These are phyloP conservation scores for Bungarus multicinctus DNA, from an alignment of 2,113 vertebrate species.

Conservation along the genomic window DNA sequence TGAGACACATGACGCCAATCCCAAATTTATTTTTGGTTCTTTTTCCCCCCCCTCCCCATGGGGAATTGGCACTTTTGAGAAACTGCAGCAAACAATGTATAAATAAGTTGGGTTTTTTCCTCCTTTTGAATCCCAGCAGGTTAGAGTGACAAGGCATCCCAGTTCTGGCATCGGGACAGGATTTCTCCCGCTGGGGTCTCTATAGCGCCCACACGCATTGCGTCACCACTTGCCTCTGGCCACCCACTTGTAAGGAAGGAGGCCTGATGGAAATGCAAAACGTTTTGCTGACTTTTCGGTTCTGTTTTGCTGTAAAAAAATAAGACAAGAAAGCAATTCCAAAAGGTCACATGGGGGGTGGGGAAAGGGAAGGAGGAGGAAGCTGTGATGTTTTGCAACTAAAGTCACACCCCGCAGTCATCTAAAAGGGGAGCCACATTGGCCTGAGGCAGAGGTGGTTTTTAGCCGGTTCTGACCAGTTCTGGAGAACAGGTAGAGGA, in stretches of 20 bases:
- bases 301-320: not conserved
- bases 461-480: no score
- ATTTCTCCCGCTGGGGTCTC: not conserved
- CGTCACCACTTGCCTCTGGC: not conserved
- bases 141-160: not conserved
- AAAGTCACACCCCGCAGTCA: not conserved
- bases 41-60: accelerated
- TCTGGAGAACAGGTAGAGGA: no score
- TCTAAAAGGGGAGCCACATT: not conserved
- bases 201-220: accelerated
- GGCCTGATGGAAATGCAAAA: not conserved
- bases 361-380: not conserved
- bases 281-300: not conserved
- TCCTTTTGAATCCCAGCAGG: accelerated
- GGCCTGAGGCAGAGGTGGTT: no score
- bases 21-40: not conserved
- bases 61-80: not conserved
- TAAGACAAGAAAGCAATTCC: not conserved
- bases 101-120: not conserved
- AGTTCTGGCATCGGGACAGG: not conserved
- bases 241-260: not conserved
- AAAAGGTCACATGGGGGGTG: not conserved
- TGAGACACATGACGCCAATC: not conserved
- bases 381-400: not conserved
- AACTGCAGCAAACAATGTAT: not conserved